Percentiles rank a stretch among this genome's conserved stretches.
Conservation (phyloP, 2,797 vertebrate genomes). For the Centropyge bicolor region DNA sequence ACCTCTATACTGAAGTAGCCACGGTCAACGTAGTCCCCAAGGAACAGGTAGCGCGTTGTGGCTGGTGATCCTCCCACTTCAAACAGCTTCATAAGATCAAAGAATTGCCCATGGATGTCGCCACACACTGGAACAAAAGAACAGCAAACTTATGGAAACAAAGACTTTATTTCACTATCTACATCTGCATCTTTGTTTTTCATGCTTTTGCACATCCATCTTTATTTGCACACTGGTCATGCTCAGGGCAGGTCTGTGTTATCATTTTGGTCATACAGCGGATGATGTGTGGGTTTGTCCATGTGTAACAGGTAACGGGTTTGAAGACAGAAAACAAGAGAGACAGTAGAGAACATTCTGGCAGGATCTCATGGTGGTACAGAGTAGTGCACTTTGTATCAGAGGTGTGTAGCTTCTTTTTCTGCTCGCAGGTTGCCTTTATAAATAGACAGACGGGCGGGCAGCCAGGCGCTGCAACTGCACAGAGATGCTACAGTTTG, state of each 20-base stretch:
- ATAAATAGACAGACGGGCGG: slow-evolving; percentile 17
- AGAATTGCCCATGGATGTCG: slow-evolving; percentile 91
- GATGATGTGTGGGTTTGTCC: too few relatives aligned
- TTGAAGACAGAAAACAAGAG: slow-evolving; percentile 8
- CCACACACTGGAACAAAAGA: slow-evolving; percentile 84
- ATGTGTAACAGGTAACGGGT: too few relatives aligned
- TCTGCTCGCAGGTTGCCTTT: slow-evolving; percentile 20
- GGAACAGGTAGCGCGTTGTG: slow-evolving; percentile 89
- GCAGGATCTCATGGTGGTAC: slow-evolving; percentile 23
- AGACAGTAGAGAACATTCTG: slow-evolving; percentile 29
- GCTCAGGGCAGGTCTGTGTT: slow-evolving; percentile 6
- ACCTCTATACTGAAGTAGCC: slow-evolving; percentile 93
- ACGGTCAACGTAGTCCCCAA: slow-evolving; percentile 90
- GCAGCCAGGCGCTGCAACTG: neutral
- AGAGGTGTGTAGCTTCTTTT: slow-evolving; percentile 26
- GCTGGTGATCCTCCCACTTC: slow-evolving; percentile 90
- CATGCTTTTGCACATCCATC: neutral
- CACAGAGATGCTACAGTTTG: slow-evolving; percentile 4
- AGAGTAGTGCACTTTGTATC: slow-evolving; percentile 24
- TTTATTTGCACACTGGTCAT: neutral
- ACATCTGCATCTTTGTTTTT: slow-evolving; percentile 6
- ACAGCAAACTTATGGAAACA: neutral
- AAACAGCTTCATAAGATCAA: slow-evolving; percentile 91
- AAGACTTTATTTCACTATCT: too few relatives aligned
- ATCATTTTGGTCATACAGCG: too few relatives aligned